Evolutionary conservation across 2,113 vertebrate species (phyloP).

Genomic region (Carollia perspicillata): DNA sequence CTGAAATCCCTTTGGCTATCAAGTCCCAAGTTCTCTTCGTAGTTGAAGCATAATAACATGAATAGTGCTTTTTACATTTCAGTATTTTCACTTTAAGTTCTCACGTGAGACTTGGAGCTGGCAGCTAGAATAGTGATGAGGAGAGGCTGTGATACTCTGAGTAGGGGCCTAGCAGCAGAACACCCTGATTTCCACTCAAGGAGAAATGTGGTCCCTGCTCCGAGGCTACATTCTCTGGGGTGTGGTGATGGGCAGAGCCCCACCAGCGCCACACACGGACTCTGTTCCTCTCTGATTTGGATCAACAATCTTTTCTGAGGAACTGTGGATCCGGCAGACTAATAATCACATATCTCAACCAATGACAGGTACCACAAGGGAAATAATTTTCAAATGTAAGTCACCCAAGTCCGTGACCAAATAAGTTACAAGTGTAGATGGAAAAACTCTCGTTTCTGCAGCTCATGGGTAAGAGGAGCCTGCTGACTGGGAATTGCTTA

Average conservation of each 20-base stretch:
- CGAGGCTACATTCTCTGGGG: not conserved
- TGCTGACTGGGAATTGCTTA: conserved; percentile 51
- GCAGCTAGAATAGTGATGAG: not conserved
- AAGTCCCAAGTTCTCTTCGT: not conserved
- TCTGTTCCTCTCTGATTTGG: conserved; percentile 20
- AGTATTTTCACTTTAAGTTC: not conserved
- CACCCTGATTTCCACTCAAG: not conserved
- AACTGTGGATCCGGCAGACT: not conserved
- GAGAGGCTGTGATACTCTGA: not conserved
- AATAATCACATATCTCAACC: conserved; percentile 7
- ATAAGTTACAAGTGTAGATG: not conserved
- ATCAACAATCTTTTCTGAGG: conserved; percentile 9
- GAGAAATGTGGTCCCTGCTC: not conserved
- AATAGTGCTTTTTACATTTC: not conserved
- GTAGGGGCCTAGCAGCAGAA: not conserved
- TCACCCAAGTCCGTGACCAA: conserved; percentile 18
- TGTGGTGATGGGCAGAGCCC: not conserved
- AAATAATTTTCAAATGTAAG: conserved; percentile 47
- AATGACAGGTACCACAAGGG: conserved; percentile 36
- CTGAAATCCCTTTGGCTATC: not conserved
- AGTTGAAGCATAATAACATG: not conserved
- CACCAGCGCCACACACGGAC: not conserved
- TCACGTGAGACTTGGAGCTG: not conserved
- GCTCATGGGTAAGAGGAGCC: conserved; percentile 10
- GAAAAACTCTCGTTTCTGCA: conserved; percentile 26